Conservation (phyloP, 2,113 vertebrate genomes). For the Lagopus leucura region DNA sequence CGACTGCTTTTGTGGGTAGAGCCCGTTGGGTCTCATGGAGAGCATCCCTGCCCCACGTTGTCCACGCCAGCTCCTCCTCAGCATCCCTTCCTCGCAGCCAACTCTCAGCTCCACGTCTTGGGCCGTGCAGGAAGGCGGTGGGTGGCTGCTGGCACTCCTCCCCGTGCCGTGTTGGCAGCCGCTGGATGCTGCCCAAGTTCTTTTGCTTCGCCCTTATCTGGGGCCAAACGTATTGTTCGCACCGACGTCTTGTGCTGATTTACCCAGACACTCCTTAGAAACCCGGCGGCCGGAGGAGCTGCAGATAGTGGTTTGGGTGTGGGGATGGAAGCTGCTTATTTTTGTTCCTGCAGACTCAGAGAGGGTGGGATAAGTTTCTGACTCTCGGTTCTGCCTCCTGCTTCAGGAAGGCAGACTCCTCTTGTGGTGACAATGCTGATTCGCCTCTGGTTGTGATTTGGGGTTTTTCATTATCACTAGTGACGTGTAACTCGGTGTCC, state of each 20-base stretch:
- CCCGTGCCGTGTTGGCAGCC: slow-evolving; percentile 5
- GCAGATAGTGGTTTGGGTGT: slow-evolving; percentile 71
- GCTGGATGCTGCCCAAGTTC: slow-evolving; percentile 74
- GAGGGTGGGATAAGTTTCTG: slow-evolving; percentile 27
- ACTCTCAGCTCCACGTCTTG: neutral
- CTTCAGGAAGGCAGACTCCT: slow-evolving; percentile 26
- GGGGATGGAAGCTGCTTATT: slow-evolving; percentile 42
- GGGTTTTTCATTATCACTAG: neutral
- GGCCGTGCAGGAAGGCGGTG: slow-evolving; percentile 28
- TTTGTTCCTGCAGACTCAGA: neutral
- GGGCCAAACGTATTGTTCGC: slow-evolving; percentile 56
- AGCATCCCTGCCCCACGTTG: neutral
- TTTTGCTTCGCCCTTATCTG: slow-evolving; percentile 73
- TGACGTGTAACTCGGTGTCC: accelerated
- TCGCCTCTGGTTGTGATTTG: neutral
- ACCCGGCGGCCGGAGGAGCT: slow-evolving; percentile 56
- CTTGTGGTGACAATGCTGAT: slow-evolving; percentile 30
- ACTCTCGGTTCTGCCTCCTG: slow-evolving; percentile 46
- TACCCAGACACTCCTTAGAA: slow-evolving; percentile 75
- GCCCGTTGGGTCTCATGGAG: neutral
- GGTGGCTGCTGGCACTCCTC: slow-evolving; percentile 59
- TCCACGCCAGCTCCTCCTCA: too few relatives aligned
- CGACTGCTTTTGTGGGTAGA: neutral
- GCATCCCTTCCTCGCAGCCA: neutral
- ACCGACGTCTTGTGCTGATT: slow-evolving; percentile 65